Percentiles rank a stretch among this genome's conserved stretches.
phyloP scores from a whole-genome alignment of 2,888 invertebrate genomes.

The Limnephilus auricula region DNA sequence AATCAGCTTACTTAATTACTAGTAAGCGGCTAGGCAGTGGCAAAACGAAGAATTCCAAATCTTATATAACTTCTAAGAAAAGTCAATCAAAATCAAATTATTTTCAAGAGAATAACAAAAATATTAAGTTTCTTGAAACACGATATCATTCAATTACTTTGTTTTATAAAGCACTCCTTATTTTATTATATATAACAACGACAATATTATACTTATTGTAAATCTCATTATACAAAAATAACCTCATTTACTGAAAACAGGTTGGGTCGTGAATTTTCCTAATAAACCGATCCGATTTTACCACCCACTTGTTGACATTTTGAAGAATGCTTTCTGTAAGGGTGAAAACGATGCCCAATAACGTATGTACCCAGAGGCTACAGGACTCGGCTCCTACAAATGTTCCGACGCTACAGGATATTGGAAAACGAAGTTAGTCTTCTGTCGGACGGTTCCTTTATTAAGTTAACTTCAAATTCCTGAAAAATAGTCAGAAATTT shows the following conservation, averaged over 20 bases:
- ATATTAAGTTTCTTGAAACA: conserved; percentile 7
- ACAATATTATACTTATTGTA: background rate
- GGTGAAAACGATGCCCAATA: conserved; percentile 8
- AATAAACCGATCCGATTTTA: conserved; percentile 18
- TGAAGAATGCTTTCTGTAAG: conserved; percentile 30
- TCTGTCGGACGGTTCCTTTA: background rate
- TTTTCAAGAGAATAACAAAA: background rate
- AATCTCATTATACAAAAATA: background rate
- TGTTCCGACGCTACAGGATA: conserved; percentile 16
- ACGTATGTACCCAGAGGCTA: background rate
- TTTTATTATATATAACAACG: background rate
- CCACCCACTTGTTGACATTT: conserved; percentile 49
- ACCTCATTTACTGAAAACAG: background rate
- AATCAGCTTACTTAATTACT: too few species aligned
- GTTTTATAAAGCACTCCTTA: background rate
- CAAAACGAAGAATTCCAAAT: too few species aligned
- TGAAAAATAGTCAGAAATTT: background rate
- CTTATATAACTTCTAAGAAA: background rate
- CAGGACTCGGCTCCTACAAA: conserved; percentile 1
- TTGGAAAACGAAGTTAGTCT: conserved; percentile 30
- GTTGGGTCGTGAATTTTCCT: background rate
- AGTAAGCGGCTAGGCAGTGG: too few species aligned
- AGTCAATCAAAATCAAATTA: background rate
- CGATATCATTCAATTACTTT: background rate
- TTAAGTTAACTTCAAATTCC: background rate